Evolutionary conservation across 2,797 vertebrate genomes (phyloP).

Genomic region (Danio aesculapii): DNA sequence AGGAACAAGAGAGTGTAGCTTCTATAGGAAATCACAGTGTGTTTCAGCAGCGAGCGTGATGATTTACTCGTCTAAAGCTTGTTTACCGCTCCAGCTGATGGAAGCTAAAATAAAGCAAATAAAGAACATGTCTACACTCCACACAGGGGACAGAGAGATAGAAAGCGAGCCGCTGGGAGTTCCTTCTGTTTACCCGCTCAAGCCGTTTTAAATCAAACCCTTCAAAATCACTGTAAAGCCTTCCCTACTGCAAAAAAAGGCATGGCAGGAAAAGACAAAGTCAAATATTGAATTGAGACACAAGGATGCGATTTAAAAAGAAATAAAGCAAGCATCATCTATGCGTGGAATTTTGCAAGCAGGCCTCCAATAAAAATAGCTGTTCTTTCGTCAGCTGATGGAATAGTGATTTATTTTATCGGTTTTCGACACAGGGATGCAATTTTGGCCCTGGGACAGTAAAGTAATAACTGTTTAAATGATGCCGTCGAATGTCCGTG

Average conservation of each 20-base stretch:
- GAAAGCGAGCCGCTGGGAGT: slow-evolving; percentile 29
- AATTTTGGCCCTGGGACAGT: slow-evolving; percentile 42
- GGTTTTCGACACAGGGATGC: slow-evolving; percentile 25
- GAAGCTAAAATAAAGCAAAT: slow-evolving; percentile 60
- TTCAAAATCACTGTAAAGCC: slow-evolving; percentile 8
- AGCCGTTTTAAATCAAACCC: slow-evolving; percentile 53
- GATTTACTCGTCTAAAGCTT: slow-evolving; percentile 58
- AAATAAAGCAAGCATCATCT: slow-evolving; percentile 2
- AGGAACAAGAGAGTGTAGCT: slow-evolving; percentile 32
- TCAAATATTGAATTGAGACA: slow-evolving; percentile 34
- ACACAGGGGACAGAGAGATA: slow-evolving; percentile 48
- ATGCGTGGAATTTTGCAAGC: slow-evolving; percentile 13
- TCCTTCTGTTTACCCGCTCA: slow-evolving; percentile 53
- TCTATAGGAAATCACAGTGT: slow-evolving; percentile 32
- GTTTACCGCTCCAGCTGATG: slow-evolving; percentile 60
- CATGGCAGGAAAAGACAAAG: slow-evolving; percentile 28
- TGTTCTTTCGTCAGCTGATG: slow-evolving; percentile 30
- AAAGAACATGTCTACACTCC: slow-evolving; percentile 55
- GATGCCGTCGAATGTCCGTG: slow-evolving; percentile 16
- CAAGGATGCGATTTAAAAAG: slow-evolving; percentile 16
- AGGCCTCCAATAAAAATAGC: slow-evolving; percentile 20
- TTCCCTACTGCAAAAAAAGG: slow-evolving; percentile 4
- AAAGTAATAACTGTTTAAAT: slow-evolving; percentile 56
- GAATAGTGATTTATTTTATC: slow-evolving; percentile 45
- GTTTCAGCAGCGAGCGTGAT: slow-evolving; percentile 45